phyloP scores from a whole-genome alignment of 2,888 invertebrate genomes.

The Eupithecia inturbata region DNA sequence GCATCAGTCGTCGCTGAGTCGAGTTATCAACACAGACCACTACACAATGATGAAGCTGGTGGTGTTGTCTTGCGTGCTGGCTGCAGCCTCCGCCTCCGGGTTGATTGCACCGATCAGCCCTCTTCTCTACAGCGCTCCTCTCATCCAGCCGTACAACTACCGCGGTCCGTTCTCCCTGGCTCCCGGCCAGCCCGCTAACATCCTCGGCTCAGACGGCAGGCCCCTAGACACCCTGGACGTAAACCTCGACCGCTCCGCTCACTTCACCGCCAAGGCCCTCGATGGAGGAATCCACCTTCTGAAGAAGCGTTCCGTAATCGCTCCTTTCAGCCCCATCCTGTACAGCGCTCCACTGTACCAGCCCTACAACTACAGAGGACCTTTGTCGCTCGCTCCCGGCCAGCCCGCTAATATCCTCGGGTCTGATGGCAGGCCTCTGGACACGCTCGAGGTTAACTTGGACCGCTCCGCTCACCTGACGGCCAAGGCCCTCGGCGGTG shows the following conservation, averaged over 20 bases:
- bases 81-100: slow-evolving; percentile 78
- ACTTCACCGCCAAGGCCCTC: slow-evolving; percentile 70
- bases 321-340: slow-evolving; percentile 36
- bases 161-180: slow-evolving; percentile 74
- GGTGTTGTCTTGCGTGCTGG: slow-evolving; percentile 86
- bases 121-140: slow-evolving; percentile 43
- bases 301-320: slow-evolving; percentile 65
- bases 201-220: slow-evolving; percentile 73
- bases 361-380: slow-evolving; percentile 66
- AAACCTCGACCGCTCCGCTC: slow-evolving; percentile 75
- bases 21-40: slow-evolving; percentile 76
- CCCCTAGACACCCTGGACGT: slow-evolving; percentile 77
- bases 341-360: slow-evolving; percentile 42
- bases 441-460: slow-evolving; percentile 76
- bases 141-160: slow-evolving; percentile 54
- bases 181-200: slow-evolving; percentile 75
- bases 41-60: slow-evolving; percentile 82
- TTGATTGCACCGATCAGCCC: slow-evolving; percentile 39
- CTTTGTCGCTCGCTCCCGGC: slow-evolving; percentile 76
- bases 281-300: slow-evolving; percentile 63
- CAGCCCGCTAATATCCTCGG: slow-evolving; percentile 75
- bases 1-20: slow-evolving; percentile 68
- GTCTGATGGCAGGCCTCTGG: slow-evolving; percentile 75
- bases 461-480: slow-evolving; percentile 75
- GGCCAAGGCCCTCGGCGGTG: slow-evolving; percentile 53